Conservation (phyloP, 1,140 invertebrate genomes). For the Telenomus remus region DNA sequence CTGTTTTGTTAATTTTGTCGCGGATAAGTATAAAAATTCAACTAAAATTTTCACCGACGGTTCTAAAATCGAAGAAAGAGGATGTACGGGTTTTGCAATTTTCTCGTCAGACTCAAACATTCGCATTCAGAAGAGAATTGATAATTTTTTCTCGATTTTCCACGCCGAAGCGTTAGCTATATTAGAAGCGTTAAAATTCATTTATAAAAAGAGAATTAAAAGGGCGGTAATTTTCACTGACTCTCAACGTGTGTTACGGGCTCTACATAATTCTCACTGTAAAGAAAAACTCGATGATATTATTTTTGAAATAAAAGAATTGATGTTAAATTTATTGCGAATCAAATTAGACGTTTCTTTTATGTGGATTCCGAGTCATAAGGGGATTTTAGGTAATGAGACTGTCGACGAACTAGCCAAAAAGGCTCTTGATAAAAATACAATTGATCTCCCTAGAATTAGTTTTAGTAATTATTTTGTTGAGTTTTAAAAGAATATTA, state of each 20-base stretch:
- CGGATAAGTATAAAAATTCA: neutral
- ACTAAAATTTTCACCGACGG: neutral
- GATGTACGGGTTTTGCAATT: neutral
- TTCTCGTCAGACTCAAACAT: neutral
- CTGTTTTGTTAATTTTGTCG: neutral
- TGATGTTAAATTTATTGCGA: neutral
- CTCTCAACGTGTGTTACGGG: neutral
- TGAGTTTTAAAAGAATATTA: neutral
- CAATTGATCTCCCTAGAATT: neutral
- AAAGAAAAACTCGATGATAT: neutral
- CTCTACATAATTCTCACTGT: neutral
- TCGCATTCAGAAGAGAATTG: neutral
- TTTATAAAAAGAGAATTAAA: neutral
- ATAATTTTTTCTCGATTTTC: slow-evolving; percentile 3
- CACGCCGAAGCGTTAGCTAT: slow-evolving; percentile 3
- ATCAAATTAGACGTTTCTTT: neutral
- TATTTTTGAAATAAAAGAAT: neutral
- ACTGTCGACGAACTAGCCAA: neutral
- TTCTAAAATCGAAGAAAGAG: neutral
- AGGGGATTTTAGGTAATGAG: neutral
- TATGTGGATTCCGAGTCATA: slow-evolving; percentile 5
- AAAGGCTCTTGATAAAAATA: neutral
- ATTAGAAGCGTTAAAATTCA: neutral
- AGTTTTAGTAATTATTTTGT: slow-evolving; percentile 1
- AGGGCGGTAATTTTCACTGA: neutral